Evolutionary conservation across 2,113 vertebrate genomes (phyloP).

Genomic region (Ophthalmolycus amberensis): DNA sequence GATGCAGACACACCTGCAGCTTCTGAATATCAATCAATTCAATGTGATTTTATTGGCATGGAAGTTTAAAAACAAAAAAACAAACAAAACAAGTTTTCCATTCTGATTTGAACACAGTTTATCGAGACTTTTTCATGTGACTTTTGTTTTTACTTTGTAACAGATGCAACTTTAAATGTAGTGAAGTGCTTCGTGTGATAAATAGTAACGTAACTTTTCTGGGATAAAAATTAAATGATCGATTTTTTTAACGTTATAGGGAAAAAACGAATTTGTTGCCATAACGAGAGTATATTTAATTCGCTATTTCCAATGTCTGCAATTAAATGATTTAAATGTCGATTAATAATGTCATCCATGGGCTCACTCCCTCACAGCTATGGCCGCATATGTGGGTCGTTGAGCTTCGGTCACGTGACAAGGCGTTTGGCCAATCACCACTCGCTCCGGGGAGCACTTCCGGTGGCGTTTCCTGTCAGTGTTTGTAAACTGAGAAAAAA

Average conservation of each 20-base stretch:
- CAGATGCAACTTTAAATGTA: neutral
- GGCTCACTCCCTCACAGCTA: constrained; percentile 46
- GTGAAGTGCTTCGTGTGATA: neutral
- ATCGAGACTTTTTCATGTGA: neutral
- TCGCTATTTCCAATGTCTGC: neutral
- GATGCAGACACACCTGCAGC: neutral
- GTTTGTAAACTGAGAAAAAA: constrained; percentile 87
- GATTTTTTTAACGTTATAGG: neutral
- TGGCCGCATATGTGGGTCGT: constrained; percentile 50
- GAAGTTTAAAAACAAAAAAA: neutral
- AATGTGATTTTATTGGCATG: neutral
- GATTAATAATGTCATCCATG: neutral
- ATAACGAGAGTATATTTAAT: neutral
- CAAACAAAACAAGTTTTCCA: neutral
- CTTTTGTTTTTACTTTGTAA: neutral
- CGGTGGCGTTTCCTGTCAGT: constrained; percentile 86
- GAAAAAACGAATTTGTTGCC: neutral
- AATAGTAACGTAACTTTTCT: neutral
- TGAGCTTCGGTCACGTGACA: constrained; percentile 60
- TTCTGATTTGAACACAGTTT: neutral
- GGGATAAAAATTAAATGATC: neutral
- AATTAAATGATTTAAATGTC: neutral
- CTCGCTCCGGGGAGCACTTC: constrained; percentile 79
- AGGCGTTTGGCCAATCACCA: constrained; percentile 52
- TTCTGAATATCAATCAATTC: neutral